Evolutionary conservation across 2,113 vertebrate species (phyloP).

Genomic region (Nasalis larvatus): DNA sequence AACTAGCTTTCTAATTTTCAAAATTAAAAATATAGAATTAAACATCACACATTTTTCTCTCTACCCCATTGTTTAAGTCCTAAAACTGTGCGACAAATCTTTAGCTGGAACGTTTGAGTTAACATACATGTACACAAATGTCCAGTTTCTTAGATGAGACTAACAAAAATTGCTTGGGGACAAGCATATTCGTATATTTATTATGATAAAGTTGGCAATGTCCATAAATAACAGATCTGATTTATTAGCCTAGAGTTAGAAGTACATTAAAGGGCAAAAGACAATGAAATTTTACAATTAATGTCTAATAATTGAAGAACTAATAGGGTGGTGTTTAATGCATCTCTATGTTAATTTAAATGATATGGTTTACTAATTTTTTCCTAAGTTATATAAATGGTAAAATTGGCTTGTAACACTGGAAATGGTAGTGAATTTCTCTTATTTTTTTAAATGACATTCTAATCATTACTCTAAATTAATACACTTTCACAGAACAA

Average conservation of each 20-base stretch:
- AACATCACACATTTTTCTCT: background rate
- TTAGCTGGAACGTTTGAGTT: background rate
- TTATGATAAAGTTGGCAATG: constrained; percentile 16
- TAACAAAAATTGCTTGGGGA: background rate
- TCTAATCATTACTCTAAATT: constrained; percentile 68
- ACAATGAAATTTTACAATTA: constrained; percentile 71
- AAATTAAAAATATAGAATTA: background rate
- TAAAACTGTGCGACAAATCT: background rate
- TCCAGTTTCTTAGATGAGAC: background rate
- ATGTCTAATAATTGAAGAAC: constrained; percentile 66
- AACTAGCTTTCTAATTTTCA: background rate
- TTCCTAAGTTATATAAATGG: constrained; percentile 60
- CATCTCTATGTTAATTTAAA: constrained; percentile 64
- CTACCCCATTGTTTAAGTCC: background rate
- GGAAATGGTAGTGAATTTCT: constrained; percentile 69
- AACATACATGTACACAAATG: background rate
- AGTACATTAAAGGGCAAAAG: constrained; percentile 72
- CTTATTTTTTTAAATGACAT: constrained; percentile 63
- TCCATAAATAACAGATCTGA: constrained; percentile 20
- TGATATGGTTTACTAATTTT: constrained; percentile 52
- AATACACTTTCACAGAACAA: constrained; percentile 65
- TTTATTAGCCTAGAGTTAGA: constrained; percentile 72
- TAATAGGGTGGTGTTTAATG: constrained; percentile 57
- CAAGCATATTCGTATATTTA: constrained; percentile 23
- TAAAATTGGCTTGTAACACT: constrained; percentile 77